Evolutionary conservation across 64 coral and sea anemone genomes (phyloP), one percentile per base, ranked within the genome.

Genomic region (Astreopora myriophthalma): DNA sequence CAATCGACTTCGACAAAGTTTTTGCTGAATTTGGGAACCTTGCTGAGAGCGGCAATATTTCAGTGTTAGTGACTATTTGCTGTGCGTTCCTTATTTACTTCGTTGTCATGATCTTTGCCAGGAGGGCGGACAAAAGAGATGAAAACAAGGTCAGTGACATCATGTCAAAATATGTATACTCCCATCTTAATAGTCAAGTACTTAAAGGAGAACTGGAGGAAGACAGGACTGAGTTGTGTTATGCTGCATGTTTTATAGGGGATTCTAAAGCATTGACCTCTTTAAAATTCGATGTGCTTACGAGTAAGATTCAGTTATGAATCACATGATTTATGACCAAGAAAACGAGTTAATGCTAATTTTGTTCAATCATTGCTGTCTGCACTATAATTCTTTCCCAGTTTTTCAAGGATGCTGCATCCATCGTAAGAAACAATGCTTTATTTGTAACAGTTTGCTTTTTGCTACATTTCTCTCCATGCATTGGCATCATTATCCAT

Each of bases 71-170:
- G 23, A 90, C 88, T 6, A 52, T 90, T 70, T 75, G 66, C 16
- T 80, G 62, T n/a, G 37, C 66, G 10, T 80, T 79, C 16, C 88
- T 90, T 8, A 19, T 80, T 52, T 90, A 90, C 23, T 68, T 67
- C 27, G 40, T 80, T 34, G 63, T 69, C 0, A 14, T 79, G 0
- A 28, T 90, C 6, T 80, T 76, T 60, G 62, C 71, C 10, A 80
- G 88, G 14, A 90, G 75, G 31, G 88, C 88, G 0, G 88, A 90
- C 31, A 80, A 80, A 22, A 90, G 75, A 70, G 88, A 90, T 51
- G 48, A 48, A 14, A 14, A 13, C 3, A 76, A 90, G 74, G 88
- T 90, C 13, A 49, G 75, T 64, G 60, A 7, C 42, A 46, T 11
- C 11, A 11, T 11, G 11, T 11, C 42, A 4, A 46, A 46, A 46